phyloP scores from a whole-genome alignment of 1,140 invertebrate genomes.

The Meteorus sp. region DNA sequence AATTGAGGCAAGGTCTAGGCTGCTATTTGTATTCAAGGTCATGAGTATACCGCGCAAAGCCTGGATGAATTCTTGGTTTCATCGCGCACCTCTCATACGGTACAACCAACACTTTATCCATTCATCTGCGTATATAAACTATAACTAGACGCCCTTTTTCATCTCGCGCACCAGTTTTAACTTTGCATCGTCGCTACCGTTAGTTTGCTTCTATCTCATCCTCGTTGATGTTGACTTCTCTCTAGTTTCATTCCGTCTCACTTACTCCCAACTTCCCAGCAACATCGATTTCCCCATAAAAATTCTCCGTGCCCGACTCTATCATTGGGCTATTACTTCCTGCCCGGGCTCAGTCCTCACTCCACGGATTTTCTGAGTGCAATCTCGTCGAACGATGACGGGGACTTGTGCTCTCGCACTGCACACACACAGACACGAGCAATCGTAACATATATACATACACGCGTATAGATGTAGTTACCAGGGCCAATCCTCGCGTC shows the following conservation, averaged over 20 bases:
- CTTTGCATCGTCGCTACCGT: constrained; percentile 12
- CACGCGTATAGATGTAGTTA: too few species aligned
- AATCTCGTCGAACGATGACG: constrained; percentile 21
- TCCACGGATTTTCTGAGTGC: constrained; percentile 30
- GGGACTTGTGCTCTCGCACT: too few species aligned
- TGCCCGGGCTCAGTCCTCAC: constrained; percentile 44
- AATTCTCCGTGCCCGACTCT: constrained; percentile 50
- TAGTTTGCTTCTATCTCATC: constrained; percentile 24
- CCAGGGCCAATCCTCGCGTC: too few species aligned
- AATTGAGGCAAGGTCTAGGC: constrained; percentile 52
- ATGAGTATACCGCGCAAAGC: constrained; percentile 42
- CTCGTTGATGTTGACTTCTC: constrained; percentile 2
- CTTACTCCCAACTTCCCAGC: constrained; percentile 28
- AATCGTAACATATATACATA: too few species aligned
- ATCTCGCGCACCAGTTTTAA: not conserved
- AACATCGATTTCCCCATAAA: constrained; percentile 58
- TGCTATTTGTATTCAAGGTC: constrained; percentile 44
- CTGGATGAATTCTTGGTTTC: constrained; percentile 39
- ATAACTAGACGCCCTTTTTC: not conserved
- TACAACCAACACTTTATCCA: not conserved
- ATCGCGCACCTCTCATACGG: constrained; percentile 23
- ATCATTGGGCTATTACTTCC: constrained; percentile 51
- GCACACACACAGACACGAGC: not conserved
- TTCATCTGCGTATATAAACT: not conserved
- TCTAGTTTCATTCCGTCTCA: not conserved